phyloP scores from a whole-genome alignment of 2,888 invertebrate species.

The Rhagonycha lutea region DNA sequence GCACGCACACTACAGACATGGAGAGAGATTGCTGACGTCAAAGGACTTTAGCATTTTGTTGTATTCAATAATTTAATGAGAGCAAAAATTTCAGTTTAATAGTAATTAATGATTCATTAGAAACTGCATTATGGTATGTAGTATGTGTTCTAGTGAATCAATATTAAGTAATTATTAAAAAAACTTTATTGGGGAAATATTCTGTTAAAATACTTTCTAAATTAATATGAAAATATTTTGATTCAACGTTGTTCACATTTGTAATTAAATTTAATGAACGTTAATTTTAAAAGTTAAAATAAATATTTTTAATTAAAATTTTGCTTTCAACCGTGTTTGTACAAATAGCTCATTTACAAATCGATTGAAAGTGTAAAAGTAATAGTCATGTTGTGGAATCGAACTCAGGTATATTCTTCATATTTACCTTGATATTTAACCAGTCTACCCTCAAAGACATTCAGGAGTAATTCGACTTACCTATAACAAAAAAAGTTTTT shows the following conservation, averaged over 20 bases:
- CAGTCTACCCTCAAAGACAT: neutral
- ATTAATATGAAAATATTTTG: neutral
- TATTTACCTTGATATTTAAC: neutral
- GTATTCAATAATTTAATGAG: no score
- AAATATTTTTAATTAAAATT: neutral
- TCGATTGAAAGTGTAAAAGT: neutral
- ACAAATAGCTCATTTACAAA: neutral
- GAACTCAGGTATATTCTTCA: neutral
- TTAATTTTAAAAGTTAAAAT: neutral
- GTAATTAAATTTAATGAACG: neutral
- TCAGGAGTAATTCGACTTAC: neutral
- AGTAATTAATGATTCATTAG: neutral
- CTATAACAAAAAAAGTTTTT: neutral
- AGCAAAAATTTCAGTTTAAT: neutral
- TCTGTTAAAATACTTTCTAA: neutral
- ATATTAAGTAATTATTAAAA: neutral
- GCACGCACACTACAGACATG: no score
- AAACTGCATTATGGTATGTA: neutral
- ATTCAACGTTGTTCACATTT: neutral
- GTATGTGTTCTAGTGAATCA: neutral
- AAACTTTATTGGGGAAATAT: neutral
- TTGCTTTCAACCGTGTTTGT: neutral
- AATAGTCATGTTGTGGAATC: neutral
- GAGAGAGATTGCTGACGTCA: no score
- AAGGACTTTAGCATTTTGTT: no score